phyloP scores from a whole-genome alignment of 2,113 vertebrate species.

The Rallus limicola region DNA sequence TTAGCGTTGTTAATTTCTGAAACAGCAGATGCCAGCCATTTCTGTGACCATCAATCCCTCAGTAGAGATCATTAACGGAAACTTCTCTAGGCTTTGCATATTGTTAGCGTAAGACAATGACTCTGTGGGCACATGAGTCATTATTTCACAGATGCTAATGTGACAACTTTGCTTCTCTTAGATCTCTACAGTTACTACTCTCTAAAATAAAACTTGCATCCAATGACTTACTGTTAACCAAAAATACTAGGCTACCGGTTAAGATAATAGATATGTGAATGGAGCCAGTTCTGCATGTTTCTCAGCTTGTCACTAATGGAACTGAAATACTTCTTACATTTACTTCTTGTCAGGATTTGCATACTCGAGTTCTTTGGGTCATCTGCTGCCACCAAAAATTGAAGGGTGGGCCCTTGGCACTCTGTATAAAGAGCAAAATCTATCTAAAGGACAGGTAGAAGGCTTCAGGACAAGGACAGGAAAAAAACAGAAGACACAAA shows the following conservation, averaged over 20 bases:
- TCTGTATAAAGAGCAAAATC: background rate
- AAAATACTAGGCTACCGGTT: background rate
- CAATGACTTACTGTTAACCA: background rate
- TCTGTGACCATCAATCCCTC: background rate
- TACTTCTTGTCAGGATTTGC: background rate
- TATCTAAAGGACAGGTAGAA: background rate
- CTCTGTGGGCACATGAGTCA: background rate
- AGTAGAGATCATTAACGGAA: background rate
- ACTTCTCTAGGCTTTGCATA: background rate
- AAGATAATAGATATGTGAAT: background rate
- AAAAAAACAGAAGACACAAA: background rate
- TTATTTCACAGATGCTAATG: background rate
- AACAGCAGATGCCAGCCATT: conserved; percentile 25
- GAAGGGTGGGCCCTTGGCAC: background rate
- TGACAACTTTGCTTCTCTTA: background rate
- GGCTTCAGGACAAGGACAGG: background rate
- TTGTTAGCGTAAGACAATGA: background rate
- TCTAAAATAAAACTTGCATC: background rate
- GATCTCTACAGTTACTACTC: background rate
- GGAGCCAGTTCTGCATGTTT: background rate
- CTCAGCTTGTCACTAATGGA: background rate
- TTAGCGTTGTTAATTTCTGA: background rate
- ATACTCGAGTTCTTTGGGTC: background rate
- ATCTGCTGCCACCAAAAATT: background rate
- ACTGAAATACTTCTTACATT: background rate